Evolutionary conservation across 2,888 invertebrate species (phyloP), one percentile per base, ranked within the genome.

Genomic region (Hirtodrosophila cameraria): DNA sequence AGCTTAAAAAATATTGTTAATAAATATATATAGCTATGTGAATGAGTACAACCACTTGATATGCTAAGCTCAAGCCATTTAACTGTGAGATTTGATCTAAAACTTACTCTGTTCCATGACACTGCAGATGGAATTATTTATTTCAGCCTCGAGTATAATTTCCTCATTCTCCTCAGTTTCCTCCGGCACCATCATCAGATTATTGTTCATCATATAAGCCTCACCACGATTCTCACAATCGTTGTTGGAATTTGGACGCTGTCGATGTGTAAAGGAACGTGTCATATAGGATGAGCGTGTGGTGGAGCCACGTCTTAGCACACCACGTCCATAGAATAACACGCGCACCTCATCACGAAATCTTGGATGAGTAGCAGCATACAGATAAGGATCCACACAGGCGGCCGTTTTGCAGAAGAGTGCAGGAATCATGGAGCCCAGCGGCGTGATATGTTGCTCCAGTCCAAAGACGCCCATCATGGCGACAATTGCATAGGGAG

Each of bases 321-420:
- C 75, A 0, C 73, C 59, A 0, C 81, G 77, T 0, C 87, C 83
- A 16, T 82, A 80, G 61, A 90, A 68, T 15, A 91, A 76, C 45
- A 89, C 75, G 1, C 81, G 75, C 2, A 91, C 79, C 71, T 95
- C 95, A 65, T 92, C 92, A 46, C 94, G 93, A 90, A 95, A 95
- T 80, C 93, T 93, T 0, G 96, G 96, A 92, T 96, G 96, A 1
- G 94, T 95, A 31, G 95, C 93, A 3, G 95, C 94, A 87, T 96
- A 96, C 61, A 96, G 92, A 84, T 95, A 95, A 0, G 96, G 96
- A 90, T 97, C 95, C 60, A 96, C 92, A 86, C 96, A 95, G 30
- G 96, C 95, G 0, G 96, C 95, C 0, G 94, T 93, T 90, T 97
- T 97, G 88, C 96, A 96, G 88, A 96, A 95, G 63, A 95, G 90